phyloP scores from a whole-genome alignment of 2,797 vertebrate species.

The Alca torda region DNA sequence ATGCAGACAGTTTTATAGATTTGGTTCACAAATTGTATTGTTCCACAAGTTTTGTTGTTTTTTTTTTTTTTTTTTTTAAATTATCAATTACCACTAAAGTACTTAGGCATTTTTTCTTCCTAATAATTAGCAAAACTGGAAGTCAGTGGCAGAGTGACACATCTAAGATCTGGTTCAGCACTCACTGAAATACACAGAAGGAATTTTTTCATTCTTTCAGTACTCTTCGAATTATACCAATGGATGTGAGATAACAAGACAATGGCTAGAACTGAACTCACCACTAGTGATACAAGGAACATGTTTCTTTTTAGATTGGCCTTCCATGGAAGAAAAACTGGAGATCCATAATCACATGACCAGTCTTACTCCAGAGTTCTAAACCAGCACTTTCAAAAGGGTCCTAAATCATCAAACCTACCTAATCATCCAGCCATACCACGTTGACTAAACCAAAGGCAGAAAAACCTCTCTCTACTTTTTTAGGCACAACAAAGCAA shows the following conservation, averaged over 20 bases:
- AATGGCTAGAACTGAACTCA: neutral
- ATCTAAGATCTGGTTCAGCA: neutral
- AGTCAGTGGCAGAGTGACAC: neutral
- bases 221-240: neutral
- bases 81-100: neutral
- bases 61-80: neutral
- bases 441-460: neutral
- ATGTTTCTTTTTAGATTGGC: neutral
- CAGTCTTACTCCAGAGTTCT: neutral
- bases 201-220: neutral
- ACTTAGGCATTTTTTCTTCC: neutral
- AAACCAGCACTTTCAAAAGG: neutral
- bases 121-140: neutral
- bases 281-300: neutral
- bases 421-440: neutral
- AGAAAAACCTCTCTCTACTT: neutral
- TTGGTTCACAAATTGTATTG: neutral
- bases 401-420: neutral
- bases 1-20: neutral
- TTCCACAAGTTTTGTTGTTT: neutral
- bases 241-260: neutral
- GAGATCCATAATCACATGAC: neutral
- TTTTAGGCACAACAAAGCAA: neutral
- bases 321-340: neutral
- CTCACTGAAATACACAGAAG: neutral